Conservation (phyloP, 2,113 vertebrate species). For the Notarius lentiginosus region DNA sequence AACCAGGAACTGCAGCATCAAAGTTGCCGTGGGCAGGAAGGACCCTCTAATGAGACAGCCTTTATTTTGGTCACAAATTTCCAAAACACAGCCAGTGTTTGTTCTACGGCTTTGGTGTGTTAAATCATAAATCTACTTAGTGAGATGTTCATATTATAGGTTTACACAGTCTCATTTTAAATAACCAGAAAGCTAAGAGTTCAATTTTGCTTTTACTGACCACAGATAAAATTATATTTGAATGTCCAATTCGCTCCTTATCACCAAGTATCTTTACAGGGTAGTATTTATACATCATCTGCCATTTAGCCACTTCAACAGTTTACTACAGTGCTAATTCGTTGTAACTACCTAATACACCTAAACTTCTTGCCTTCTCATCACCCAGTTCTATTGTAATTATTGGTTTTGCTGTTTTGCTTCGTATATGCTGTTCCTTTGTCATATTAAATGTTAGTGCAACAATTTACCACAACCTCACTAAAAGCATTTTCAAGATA, state of each 20-base stretch:
- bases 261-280: neutral
- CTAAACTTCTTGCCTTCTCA: neutral
- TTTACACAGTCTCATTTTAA: too few relatives aligned
- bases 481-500: neutral
- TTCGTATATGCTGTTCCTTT: neutral
- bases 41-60: slow-evolving; percentile 6
- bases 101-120: neutral
- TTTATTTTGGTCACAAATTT: slow-evolving; percentile 10
- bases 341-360: neutral
- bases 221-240: neutral
- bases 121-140: neutral
- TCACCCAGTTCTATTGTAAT: neutral
- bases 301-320: neutral
- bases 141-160: neutral
- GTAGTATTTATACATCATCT: neutral
- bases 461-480: neutral
- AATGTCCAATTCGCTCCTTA: neutral
- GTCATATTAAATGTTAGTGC: neutral
- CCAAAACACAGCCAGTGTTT: neutral
- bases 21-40: slow-evolving; percentile 12
- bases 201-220: neutral
- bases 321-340: neutral
- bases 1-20: neutral
- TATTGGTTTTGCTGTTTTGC: neutral
- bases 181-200: neutral